phyloP scores from a whole-genome alignment of 1,140 invertebrate species.

The Drosophila ambigua region DNA sequence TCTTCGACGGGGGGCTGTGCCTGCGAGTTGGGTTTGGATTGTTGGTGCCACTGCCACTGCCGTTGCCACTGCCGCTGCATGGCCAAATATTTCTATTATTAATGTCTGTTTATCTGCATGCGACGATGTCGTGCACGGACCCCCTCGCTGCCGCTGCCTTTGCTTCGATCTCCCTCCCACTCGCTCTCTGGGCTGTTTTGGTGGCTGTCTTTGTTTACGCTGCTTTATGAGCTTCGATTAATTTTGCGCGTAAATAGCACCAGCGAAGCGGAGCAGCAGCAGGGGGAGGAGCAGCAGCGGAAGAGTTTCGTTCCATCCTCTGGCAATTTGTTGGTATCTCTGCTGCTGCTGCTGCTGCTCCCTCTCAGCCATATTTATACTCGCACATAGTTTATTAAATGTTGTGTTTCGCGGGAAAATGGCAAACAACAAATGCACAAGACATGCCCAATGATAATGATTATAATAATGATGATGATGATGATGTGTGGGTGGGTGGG shows the following conservation, averaged over 20 bases:
- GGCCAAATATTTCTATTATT: constrained; percentile 76
- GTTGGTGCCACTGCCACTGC: constrained; percentile 18
- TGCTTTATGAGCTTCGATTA: constrained; percentile 78
- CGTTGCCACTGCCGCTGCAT: constrained; percentile 17
- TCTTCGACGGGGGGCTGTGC: constrained; percentile 4
- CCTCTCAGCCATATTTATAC: constrained; percentile 44
- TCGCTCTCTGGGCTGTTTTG: constrained; percentile 2
- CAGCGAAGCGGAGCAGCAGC: background rate
- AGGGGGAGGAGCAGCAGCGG: background rate
- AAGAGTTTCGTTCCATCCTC: constrained; percentile 13
- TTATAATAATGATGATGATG: constrained; percentile 17
- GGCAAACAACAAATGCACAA: background rate
- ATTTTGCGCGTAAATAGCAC: constrained; percentile 67
- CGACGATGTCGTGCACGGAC: constrained; percentile 61
- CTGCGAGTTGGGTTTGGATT: constrained; percentile 7
- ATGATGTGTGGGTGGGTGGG: background rate
- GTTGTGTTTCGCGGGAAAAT: constrained; percentile 12
- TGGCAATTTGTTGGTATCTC: constrained; percentile 37
- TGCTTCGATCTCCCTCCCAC: background rate
- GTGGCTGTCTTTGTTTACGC: constrained; percentile 60
- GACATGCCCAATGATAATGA: constrained; percentile 16
- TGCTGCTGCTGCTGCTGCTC: background rate
- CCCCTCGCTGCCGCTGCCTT: constrained; percentile 1
- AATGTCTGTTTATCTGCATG: constrained; percentile 79
- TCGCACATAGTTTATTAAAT: constrained; percentile 40